Base-by-base conservation (phyloP, 2,113 vertebrate genomes). In the Istiophorus platypterus region DNA sequence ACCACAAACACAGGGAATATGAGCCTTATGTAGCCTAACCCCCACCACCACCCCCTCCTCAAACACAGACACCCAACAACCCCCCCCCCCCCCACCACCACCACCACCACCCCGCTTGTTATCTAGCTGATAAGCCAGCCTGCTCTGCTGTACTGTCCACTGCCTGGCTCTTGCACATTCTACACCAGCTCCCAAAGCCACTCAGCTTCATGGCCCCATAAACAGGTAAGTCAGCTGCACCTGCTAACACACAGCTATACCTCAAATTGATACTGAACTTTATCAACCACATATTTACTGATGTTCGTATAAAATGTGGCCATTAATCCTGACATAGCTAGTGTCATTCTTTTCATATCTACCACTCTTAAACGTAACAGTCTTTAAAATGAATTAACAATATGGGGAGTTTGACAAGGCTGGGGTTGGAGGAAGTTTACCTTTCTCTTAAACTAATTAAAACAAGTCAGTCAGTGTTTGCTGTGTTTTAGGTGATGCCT, bases 91-190 rank as follows among this genome's bases (percentile, higher is more conserved):
- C 68, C 41, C 45, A 9, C n/a, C n/a, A n/a, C 4, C 66, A 14
- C 65, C 42, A 82, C 74, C 80, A 5, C 77, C 79, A 54, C 85
- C 58, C 51, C 47, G 22, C 17, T 85, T 83, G 83, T 89, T 91
- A 86, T 88, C 85, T 80, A 39, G 72, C 52, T 76, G 88, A 89
- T 88, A 88, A 92, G 80, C 71, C 76, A 41, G 84, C 47, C 42
- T 78, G 85, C 66, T 61, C 0, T 47, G 31, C 68, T 85, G 62
- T 62, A 39, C 88, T 80, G 85, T 87, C 73, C 84, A 47, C 54
- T 84, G 39, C 66, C 72, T 61, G 27, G 75, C 62, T 80, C 20
- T 68, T 54, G 64, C 51, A 52, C 71, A 6, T 39, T 75, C 22
- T 14, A 15, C 49, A 24, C 68, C 17, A 26, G 67, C 63, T 71